Base-by-base conservation (phyloP, 2,113 vertebrate genomes). In the Onychostruthus taczanowskii region DNA sequence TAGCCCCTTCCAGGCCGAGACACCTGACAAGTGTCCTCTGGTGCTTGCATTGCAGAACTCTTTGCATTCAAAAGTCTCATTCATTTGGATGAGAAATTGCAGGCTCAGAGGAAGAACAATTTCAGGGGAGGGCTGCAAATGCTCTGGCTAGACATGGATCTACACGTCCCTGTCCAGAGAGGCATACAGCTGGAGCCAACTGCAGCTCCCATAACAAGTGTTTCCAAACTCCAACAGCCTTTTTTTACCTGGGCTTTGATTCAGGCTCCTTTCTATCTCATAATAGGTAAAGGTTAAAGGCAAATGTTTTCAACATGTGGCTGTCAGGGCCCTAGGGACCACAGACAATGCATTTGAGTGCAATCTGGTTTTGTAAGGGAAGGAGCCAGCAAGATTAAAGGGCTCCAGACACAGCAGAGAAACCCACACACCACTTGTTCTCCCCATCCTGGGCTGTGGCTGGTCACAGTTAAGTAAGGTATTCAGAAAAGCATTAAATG, bases 211-310 rank as follows among this genome's bases (percentile, higher is more conserved):
- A 16, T 6, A 67, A 50, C 0, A 0, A 39, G 15, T 1, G 17
- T 11, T 84, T 89, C 62, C 41, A 30, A 90, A 72, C 37, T 80
- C 30, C 47, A 76, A 27, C 26, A 61, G n/a, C n/a, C 50, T 81
- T 80, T 91, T 88, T 88, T 62, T 10, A 92, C 66, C 56, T 56
- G 56, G 56, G 52, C 77, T 93, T 89, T 78, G 64, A 77, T 70
- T 91, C 70, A 91, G 78, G 27, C 21, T 39, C 35, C 21, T 78
- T 74, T 78, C 80, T 46, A 72, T 53, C 61, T 72, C 43, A 0
- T 63, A 81, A 84, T 33, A 70, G 50, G 47, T 80, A 90, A 91
- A 92, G 59, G 67, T 88, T 88, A 89, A 94, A 87, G 56, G 72
- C 73, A 95, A 86, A 84, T 52, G 67, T 77, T 77, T 90, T 79